Evolutionary conservation across 2,888 invertebrate species (phyloP), one percentile per base, ranked within the genome.

Genomic region (Lasioglossum villosulum): DNA sequence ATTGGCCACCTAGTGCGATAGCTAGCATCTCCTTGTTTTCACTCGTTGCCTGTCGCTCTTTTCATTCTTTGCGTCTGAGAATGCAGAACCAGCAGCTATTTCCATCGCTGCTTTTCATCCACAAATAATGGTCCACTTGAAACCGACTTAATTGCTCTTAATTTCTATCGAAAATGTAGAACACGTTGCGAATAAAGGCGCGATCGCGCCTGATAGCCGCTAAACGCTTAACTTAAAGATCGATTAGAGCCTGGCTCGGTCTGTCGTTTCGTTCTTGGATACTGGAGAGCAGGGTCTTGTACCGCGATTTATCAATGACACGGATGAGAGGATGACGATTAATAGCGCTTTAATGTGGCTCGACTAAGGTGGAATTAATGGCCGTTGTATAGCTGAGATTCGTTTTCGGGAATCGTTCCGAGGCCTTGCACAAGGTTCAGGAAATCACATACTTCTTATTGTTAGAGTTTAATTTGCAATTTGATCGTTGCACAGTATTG

Each of bases 61-160:
- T 68, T 66, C 80, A 80, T 16, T 73, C 66, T 77, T 77, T 73
- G 82, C 78, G 52, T 48, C 75, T 27, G 16, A 77, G 27, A 68
- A 88, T 37, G 72, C 27, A 30, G 37, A 42, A 66, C 52, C 59
- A 71, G 76, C 52, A 72, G 66, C 59, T 73, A 30, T 39, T 59
- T n/a, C 30, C 27, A n/a, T 12, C 16, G 52, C 19, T 39, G 5
- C 52, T 68, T 76, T 71, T 63, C 27, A 5, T n/a, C 56, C 80
- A 37, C 72, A 66, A 70, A 45, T 84, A 89, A 87, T 79, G 82
- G 78, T 45, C 77, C 77, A 80, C 88, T 86, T 78, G 80, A 66
- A 90, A 87, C 10, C 86, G 80, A 80, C 84, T 82, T 90, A 90
- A 90, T 90, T 90, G 87, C 89, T 82, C 82, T 82, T 84, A 80